These are phyloP conservation scores for Pammene aurita DNA, from an alignment of 2,888 invertebrate genomes.

Conservation along the genomic window DNA sequence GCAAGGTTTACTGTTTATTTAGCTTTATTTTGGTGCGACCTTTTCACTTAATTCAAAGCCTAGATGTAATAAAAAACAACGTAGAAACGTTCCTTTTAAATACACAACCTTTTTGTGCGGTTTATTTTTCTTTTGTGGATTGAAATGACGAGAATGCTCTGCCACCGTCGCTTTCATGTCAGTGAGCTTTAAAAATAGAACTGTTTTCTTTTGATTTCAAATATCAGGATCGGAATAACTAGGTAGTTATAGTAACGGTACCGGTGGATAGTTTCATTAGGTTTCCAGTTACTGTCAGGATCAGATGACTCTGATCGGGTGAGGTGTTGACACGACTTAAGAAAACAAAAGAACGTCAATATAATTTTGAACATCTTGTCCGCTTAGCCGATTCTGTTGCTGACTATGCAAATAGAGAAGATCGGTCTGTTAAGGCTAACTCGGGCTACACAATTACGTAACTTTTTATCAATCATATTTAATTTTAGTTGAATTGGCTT, in stretches of 20 bases:
- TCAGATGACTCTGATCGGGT: too few relatives aligned
- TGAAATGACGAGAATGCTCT: constrained; percentile 10
- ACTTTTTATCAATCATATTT: too few relatives aligned
- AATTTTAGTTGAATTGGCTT: too few relatives aligned
- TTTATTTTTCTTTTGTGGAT: constrained; percentile 25
- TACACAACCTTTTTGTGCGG: constrained; percentile 17
- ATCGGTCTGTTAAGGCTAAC: too few relatives aligned
- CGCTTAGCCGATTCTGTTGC: too few relatives aligned
- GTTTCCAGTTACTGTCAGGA: too few relatives aligned
- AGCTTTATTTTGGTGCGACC: background rate
- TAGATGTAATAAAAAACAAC: background rate
- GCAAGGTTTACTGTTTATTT: too few relatives aligned
- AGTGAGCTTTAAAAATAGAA: constrained; percentile 12
- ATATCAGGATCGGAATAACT: background rate
- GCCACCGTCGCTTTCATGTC: background rate
- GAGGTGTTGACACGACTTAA: too few relatives aligned
- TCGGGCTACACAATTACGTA: too few relatives aligned
- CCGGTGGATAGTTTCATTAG: background rate
- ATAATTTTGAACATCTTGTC: too few relatives aligned
- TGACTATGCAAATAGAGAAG: too few relatives aligned
- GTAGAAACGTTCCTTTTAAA: background rate
- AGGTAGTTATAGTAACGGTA: background rate
- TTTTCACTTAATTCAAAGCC: background rate
- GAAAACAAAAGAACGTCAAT: too few relatives aligned
- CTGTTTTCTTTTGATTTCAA: constrained; percentile 5